Percentiles rank a stretch among this genome's conserved stretches.
phyloP scores from a whole-genome alignment of 2,888 invertebrate species.

The Petrophora chlorosata region DNA sequence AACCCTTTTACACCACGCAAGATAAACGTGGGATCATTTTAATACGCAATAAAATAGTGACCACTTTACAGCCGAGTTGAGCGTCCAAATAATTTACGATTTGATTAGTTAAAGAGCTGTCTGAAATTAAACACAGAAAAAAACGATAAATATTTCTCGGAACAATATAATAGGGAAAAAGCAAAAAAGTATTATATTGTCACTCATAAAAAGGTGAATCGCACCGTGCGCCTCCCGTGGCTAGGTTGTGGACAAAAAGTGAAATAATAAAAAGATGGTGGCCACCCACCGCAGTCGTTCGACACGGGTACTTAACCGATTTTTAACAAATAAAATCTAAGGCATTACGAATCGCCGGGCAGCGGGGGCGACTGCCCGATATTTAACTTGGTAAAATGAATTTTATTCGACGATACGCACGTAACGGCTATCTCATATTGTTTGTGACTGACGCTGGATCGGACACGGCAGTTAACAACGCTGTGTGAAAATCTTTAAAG shows the following conservation, averaged over 20 bases:
- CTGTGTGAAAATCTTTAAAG: constrained; percentile 6
- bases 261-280: constrained; percentile 79
- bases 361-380: constrained; percentile 63
- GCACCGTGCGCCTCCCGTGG: constrained; percentile 77
- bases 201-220: constrained; percentile 80
- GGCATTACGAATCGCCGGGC: constrained; percentile 79
- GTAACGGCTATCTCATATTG: constrained; percentile 32
- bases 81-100: constrained; percentile 70
- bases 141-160: constrained; percentile 72
- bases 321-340: constrained; percentile 84
- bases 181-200: constrained; percentile 70
- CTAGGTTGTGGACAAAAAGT: constrained; percentile 72
- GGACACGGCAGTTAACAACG: constrained; percentile 37
- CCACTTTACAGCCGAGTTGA: constrained; percentile 56
- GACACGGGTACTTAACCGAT: constrained; percentile 84
- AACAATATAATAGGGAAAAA: constrained; percentile 62
- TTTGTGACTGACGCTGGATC: constrained; percentile 32
- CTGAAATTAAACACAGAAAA: constrained; percentile 65
- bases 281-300: constrained; percentile 80
- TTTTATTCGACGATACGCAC: constrained; percentile 40
- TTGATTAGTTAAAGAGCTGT: constrained; percentile 73
- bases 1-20: constrained; percentile 40
- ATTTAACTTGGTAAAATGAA: constrained; percentile 65
- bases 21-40: constrained; percentile 62
- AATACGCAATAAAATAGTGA: constrained; percentile 73